A percentile compares a stretch with the other conserved stretches of the same genome.
phyloP scores from a whole-genome alignment of 2,888 invertebrate genomes.

The Drosophila recens region DNA sequence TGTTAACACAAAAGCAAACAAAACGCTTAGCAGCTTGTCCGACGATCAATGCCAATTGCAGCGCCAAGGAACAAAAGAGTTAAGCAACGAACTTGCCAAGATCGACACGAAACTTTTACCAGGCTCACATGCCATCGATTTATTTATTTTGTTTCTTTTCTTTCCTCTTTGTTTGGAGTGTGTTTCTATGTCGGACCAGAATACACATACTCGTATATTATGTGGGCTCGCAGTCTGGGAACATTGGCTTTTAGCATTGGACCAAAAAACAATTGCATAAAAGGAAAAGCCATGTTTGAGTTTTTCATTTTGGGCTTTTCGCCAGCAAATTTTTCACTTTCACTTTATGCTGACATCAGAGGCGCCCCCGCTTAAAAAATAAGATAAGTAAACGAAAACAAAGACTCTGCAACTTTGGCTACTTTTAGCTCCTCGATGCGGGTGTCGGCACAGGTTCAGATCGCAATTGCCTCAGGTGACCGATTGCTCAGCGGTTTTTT shows the following conservation, averaged over 20 bases:
- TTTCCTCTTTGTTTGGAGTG: slow-evolving; percentile 33
- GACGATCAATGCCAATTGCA: slow-evolving; percentile 58
- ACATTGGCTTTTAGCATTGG: slow-evolving; percentile 32
- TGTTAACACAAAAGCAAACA: slow-evolving; percentile 75
- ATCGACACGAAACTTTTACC: slow-evolving; percentile 66
- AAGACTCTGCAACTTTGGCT: slow-evolving; percentile 2
- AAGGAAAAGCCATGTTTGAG: slow-evolving; percentile 56
- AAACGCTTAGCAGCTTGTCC: slow-evolving; percentile 60
- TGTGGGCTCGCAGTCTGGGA: slow-evolving; percentile 59
- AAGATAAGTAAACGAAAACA: slow-evolving; percentile 5
- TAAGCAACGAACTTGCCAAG: slow-evolving; percentile 58
- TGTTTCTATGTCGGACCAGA: slow-evolving; percentile 28
- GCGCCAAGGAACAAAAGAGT: slow-evolving; percentile 50
- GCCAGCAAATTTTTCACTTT: slow-evolving; percentile 70
- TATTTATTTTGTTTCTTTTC: slow-evolving; percentile 10
- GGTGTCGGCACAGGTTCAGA: slow-evolving; percentile 43
- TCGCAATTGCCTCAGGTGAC: slow-evolving; percentile 47
- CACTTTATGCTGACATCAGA: slow-evolving; percentile 73
- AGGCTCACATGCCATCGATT: slow-evolving; percentile 42
- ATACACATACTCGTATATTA: slow-evolving; percentile 48
- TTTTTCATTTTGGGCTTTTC: slow-evolving; percentile 28
- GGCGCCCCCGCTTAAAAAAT: slow-evolving; percentile 61
- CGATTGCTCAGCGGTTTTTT: slow-evolving; percentile 3
- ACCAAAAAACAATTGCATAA: slow-evolving; percentile 69
- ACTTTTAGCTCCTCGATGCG: slow-evolving; percentile 22